These are phyloP conservation scores for Potamarius usumacintae DNA, from an alignment of 2,113 vertebrate species.

Conservation along the genomic window DNA sequence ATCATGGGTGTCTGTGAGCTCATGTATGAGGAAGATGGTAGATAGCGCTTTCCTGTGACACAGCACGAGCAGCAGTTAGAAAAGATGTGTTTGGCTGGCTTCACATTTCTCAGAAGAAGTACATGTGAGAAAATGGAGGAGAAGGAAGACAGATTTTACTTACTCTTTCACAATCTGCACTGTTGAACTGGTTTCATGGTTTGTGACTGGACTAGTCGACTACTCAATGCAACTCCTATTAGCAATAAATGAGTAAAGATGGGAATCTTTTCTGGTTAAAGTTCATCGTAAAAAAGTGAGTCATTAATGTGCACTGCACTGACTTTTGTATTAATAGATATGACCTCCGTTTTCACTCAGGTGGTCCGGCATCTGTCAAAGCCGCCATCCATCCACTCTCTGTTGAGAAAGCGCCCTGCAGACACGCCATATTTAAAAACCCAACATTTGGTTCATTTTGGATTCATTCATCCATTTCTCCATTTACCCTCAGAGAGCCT, in stretches of 20 bases:
- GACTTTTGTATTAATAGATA: not conserved
- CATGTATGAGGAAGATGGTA: too few species aligned
- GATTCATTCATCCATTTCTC: conserved; percentile 14
- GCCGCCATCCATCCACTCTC: not conserved
- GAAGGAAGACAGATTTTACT: not conserved
- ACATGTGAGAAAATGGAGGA: not conserved
- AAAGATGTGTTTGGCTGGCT: too few species aligned
- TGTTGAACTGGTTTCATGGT: not conserved
- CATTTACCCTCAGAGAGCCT: conserved; percentile 18
- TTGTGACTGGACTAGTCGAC: not conserved
- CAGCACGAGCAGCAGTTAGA: too few species aligned
- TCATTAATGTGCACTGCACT: not conserved
- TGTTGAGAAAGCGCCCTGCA: not conserved
- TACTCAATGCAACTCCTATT: not conserved
- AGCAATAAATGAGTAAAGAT: not conserved
- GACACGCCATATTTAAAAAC: conserved; percentile 26
- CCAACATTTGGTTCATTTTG: conserved; percentile 28
- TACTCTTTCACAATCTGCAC: not conserved
- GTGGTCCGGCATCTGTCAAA: not conserved
- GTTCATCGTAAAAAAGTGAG: not conserved
- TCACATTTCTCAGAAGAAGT: not conserved
- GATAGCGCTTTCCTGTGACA: not conserved
- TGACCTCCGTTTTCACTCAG: not conserved
- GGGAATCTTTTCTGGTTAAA: not conserved
- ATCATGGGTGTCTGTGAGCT: too few species aligned